phyloP scores from a whole-genome alignment of 2,797 vertebrate genomes.

The Anas bernieri region DNA sequence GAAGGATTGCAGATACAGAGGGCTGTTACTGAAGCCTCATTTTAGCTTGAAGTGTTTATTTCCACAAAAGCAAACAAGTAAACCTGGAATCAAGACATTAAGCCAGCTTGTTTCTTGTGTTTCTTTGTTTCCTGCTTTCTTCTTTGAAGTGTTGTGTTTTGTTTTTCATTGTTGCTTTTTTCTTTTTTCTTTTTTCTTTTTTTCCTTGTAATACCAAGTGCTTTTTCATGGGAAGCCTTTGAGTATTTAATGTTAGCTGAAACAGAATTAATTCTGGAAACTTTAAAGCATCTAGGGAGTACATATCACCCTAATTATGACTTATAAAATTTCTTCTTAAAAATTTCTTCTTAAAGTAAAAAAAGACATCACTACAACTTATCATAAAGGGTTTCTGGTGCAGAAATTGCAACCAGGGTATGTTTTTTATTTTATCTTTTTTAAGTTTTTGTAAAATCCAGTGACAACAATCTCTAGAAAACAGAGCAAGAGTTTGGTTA shows the following conservation, averaged over 20 bases:
- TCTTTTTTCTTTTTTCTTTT: neutral
- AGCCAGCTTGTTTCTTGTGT: neutral
- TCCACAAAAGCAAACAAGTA: neutral
- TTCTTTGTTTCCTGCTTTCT: neutral
- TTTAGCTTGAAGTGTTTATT: neutral
- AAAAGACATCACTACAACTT: neutral
- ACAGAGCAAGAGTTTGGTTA: neutral
- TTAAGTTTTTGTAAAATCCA: neutral
- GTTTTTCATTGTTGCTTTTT: too few species aligned
- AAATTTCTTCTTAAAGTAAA: neutral
- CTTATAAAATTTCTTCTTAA: neutral
- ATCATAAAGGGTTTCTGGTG: neutral
- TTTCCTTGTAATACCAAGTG: neutral
- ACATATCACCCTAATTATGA: fast-evolving
- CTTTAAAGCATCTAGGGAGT: neutral
- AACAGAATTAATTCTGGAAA: neutral
- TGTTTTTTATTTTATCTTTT: too few species aligned
- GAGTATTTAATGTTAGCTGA: neutral
- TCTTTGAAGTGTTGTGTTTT: neutral
- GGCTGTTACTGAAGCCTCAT: neutral
- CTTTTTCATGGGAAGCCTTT: neutral
- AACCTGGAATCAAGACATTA: neutral
- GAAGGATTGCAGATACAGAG: neutral
- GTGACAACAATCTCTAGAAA: neutral
- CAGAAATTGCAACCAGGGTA: neutral